These are phyloP conservation scores for Charina bottae DNA, from an alignment of 2,113 vertebrate species.

Conservation along the genomic window DNA sequence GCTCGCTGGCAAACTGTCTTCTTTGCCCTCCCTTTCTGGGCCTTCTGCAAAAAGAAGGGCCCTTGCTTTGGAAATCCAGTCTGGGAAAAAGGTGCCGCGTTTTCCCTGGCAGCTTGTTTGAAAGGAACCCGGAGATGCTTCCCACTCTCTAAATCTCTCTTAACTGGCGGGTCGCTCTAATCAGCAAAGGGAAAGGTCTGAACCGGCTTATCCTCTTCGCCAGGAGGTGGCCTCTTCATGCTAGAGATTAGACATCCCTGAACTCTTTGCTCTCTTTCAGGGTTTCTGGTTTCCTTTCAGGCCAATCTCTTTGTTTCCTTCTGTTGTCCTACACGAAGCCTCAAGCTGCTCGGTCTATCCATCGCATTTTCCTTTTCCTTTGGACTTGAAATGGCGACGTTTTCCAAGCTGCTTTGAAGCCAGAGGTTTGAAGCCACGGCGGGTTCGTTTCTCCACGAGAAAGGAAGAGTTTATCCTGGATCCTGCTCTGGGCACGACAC, in stretches of 20 bases:
- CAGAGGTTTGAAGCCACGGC: background rate
- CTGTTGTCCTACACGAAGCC: background rate
- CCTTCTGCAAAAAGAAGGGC: background rate
- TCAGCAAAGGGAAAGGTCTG: background rate
- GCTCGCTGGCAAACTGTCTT: background rate
- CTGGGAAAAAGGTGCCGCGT: background rate
- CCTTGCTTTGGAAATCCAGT: background rate
- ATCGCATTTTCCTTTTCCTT: background rate
- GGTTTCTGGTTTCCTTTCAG: background rate
- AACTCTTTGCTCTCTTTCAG: background rate
- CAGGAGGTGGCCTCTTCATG: conserved; percentile 16
- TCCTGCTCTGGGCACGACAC: background rate
- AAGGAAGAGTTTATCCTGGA: background rate
- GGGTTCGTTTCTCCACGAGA: background rate
- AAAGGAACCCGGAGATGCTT: background rate
- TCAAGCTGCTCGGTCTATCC: background rate
- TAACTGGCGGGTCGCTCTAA: conserved; percentile 6
- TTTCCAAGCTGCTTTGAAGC: background rate
- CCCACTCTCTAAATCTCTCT: accelerated
- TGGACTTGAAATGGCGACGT: background rate
- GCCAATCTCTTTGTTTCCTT: background rate
- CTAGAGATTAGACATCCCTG: conserved; percentile 19
- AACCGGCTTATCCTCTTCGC: conserved; percentile 38
- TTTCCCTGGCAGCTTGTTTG: background rate
- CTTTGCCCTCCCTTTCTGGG: background rate